A percentile compares a stretch with the other conserved stretches of the same genome.
Evolutionary conservation across 2,797 vertebrate genomes (phyloP).

Genomic region (Yasuhikotakia modesta): DNA sequence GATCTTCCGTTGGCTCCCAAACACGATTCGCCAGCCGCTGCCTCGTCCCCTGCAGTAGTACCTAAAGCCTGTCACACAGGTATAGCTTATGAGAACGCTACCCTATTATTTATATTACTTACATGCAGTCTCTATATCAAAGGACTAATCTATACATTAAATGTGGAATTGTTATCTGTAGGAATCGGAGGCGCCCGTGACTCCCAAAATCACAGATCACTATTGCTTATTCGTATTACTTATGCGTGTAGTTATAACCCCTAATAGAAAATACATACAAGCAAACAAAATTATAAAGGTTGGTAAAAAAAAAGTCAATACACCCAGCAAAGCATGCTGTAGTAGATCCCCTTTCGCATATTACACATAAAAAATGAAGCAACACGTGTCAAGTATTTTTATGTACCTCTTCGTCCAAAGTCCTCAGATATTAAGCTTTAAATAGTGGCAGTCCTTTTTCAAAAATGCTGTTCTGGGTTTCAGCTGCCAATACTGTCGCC

Average conservation of each 20-base stretch:
- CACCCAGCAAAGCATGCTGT: not conserved
- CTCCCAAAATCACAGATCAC: not conserved
- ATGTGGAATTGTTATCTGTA: too few relatives aligned
- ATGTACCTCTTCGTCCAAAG: conserved; percentile 38
- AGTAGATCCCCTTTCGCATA: not conserved
- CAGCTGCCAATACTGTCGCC: not conserved
- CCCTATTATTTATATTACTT: not conserved
- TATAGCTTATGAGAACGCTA: not conserved
- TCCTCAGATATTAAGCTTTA: not conserved
- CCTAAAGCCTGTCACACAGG: conserved; percentile 39
- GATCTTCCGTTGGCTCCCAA: conserved; percentile 47
- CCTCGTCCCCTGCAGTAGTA: conserved; percentile 23
- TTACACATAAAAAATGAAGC: not conserved
- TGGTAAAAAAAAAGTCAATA: not conserved
- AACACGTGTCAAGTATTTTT: not conserved
- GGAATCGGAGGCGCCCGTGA: too few relatives aligned
- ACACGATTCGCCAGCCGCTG: conserved; percentile 2
- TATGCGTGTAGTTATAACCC: not conserved
- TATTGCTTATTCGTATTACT: conserved; percentile 4
- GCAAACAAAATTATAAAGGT: not conserved
- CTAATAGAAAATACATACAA: not conserved
- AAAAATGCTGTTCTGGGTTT: not conserved
- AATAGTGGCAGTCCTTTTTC: too few relatives aligned
- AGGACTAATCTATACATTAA: too few relatives aligned
- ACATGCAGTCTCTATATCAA: not conserved